Evolutionary conservation across 2,797 vertebrate species (phyloP).

Genomic region (Mormyrops attenuatus): DNA sequence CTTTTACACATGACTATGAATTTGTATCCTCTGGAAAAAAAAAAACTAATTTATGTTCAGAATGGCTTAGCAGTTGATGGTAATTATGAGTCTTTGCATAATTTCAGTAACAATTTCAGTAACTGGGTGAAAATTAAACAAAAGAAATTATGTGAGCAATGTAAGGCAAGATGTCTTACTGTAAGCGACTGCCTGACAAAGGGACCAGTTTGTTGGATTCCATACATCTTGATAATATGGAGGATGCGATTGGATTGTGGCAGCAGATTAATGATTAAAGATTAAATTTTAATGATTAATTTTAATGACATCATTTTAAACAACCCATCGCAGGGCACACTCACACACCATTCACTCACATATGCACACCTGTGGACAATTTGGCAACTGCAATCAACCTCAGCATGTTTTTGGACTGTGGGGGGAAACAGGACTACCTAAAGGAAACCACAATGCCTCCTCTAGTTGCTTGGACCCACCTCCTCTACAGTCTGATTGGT

Average conservation of each 20-base stretch:
- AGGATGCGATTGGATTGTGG: neutral
- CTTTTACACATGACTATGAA: neutral
- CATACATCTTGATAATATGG: neutral
- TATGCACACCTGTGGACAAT: neutral
- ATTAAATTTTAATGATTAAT: neutral
- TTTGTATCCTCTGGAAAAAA: neutral
- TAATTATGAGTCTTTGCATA: neutral
- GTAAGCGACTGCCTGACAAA: neutral
- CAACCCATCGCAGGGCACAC: neutral
- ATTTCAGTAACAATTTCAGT: conserved; percentile 2
- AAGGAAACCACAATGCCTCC: neutral
- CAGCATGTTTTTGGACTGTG: neutral
- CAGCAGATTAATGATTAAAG: neutral
- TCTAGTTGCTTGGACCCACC: neutral
- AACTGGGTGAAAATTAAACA: neutral
- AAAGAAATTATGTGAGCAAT: neutral
- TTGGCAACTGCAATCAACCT: neutral
- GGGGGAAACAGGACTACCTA: neutral
- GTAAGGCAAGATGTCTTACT: neutral
- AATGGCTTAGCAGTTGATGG: neutral
- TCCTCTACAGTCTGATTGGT: neutral
- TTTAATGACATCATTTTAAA: neutral
- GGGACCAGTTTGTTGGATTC: neutral
- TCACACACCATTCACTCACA: neutral
- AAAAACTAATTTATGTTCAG: neutral